These are phyloP conservation scores for Cromileptes altivelis DNA, from an alignment of 2,113 vertebrate genomes.

Conservation along the genomic window DNA sequence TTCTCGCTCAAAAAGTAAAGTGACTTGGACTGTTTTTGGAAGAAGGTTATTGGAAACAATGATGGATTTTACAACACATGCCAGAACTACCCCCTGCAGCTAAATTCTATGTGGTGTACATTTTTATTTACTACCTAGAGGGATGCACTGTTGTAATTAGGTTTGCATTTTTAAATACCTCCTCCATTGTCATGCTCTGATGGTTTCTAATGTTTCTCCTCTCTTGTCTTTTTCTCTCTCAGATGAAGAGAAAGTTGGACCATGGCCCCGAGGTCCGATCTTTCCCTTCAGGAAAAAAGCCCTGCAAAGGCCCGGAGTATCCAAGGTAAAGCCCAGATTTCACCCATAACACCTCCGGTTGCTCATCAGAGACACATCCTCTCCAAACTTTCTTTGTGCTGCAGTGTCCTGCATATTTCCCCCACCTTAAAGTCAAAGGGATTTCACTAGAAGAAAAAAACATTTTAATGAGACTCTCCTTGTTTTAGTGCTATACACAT, in stretches of 20 bases:
- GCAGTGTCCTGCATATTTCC: conserved; percentile 15
- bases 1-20: conserved; percentile 22
- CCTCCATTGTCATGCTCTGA: conserved; percentile 14
- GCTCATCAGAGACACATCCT: not conserved
- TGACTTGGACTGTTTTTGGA: conserved; percentile 26
- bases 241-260: conserved; percentile 99
- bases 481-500: conserved; percentile 2
- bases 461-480: conserved; percentile 9
- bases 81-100: not conserved
- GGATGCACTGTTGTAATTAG: not conserved
- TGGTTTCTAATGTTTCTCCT: conserved; percentile 22
- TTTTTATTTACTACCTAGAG: conserved; percentile 17
- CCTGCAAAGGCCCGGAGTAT: conserved; percentile 98
- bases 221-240: conserved; percentile 73
- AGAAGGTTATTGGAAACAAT: conserved; percentile 5
- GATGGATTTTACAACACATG: conserved; percentile 14
- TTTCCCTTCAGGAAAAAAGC: conserved; percentile 99
- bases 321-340: conserved; percentile 89
- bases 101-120: not conserved
- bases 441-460: not conserved
- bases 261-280: conserved; percentile 99
- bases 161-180: not conserved
- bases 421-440: not conserved
- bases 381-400: not conserved
- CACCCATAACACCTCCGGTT: not conserved